Percentiles rank a stretch among this genome's conserved stretches.
phyloP scores from a whole-genome alignment of 2,113 vertebrate species.

The Rhegmatorhina hoffmannsi region DNA sequence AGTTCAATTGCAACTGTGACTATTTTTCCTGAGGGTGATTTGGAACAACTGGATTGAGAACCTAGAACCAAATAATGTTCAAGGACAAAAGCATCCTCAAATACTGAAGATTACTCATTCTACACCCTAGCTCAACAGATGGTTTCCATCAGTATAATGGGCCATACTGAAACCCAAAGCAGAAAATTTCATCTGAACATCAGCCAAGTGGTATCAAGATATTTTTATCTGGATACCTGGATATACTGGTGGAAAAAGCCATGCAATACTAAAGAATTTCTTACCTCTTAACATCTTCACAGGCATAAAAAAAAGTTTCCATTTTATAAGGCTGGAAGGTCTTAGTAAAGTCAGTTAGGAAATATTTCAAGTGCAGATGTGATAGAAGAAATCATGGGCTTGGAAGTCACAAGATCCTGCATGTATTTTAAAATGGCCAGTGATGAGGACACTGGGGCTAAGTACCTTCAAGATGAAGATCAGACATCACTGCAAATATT shows the following conservation, averaged over 20 bases:
- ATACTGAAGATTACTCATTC: background rate
- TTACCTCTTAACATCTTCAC: background rate
- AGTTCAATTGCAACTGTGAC: background rate
- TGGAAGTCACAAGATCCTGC: background rate
- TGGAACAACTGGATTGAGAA: background rate
- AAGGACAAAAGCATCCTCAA: background rate
- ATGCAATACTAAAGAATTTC: background rate
- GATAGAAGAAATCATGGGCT: background rate
- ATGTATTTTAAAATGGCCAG: background rate
- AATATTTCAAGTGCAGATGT: background rate
- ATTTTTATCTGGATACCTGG: background rate
- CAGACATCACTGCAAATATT: background rate
- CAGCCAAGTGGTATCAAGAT: background rate
- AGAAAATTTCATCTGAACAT: background rate
- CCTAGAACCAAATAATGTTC: background rate
- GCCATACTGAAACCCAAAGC: background rate
- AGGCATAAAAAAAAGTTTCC: background rate
- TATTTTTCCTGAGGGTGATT: background rate
- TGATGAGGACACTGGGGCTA: background rate
- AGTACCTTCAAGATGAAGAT: background rate
- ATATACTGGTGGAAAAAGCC: background rate
- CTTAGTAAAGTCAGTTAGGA: background rate
- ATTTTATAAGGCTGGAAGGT: background rate
- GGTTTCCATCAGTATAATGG: background rate
- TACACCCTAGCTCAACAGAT: background rate